Conservation (phyloP, 2,113 vertebrate species). For the Pteruthius melanotis region DNA sequence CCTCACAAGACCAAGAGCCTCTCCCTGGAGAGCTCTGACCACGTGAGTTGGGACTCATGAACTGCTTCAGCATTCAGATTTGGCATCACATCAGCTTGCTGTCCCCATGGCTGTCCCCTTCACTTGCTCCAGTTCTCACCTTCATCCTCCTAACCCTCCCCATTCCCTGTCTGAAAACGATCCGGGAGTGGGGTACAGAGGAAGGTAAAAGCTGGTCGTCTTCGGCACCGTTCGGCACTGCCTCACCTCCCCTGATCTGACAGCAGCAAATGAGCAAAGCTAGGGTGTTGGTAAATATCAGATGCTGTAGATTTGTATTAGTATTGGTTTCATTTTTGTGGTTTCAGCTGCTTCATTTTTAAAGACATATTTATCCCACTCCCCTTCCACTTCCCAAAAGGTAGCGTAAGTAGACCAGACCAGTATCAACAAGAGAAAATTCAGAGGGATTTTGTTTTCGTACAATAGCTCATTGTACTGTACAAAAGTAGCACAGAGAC, state of each 20-base stretch:
- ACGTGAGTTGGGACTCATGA: conserved; percentile 95
- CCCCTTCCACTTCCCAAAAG: conserved; percentile 8
- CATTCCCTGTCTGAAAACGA: not conserved
- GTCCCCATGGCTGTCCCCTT: conserved; percentile 44
- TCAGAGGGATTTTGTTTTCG: conserved; percentile 53
- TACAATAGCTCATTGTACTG: conserved; percentile 35
- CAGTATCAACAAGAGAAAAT: conserved; percentile 30
- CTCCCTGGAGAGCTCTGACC: conserved; percentile 95
- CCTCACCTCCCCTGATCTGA: not conserved
- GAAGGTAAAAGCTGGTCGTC: conserved; percentile 42
- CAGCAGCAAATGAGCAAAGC: conserved; percentile 28
- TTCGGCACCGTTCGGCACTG: not conserved
- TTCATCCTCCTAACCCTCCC: conserved; percentile 24
- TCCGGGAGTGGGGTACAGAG: conserved; percentile 8
- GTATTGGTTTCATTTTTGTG: conserved; percentile 52
- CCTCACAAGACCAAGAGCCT: conserved; percentile 97
- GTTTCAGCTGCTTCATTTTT: conserved; percentile 64
- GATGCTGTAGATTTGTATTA: conserved; percentile 52
- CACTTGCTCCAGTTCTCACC: conserved; percentile 34
- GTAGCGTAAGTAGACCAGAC: conserved; percentile 67
- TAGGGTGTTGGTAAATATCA: conserved; percentile 41
- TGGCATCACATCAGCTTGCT: conserved; percentile 60
- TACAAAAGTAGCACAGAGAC: conserved; percentile 48
- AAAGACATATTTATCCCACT: conserved; percentile 40
- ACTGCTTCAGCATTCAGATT: conserved; percentile 63